These are phyloP conservation scores for Aphaenogaster ashmeadi DNA, from an alignment of 1,140 invertebrate genomes.

Conservation along the genomic window DNA sequence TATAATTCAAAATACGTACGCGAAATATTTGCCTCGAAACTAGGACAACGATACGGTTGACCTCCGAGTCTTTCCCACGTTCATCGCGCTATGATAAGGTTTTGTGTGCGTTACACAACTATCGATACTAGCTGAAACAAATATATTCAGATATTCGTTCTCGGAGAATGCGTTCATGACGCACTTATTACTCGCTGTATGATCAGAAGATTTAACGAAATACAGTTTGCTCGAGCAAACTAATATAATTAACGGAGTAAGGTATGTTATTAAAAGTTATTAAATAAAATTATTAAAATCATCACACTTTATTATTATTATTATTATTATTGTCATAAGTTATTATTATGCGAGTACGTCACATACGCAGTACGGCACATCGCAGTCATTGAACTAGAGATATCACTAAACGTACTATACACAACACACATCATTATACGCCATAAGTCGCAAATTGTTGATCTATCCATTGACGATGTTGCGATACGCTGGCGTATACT, in stretches of 20 bases:
- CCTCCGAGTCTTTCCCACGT: neutral
- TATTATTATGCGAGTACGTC: too few species aligned
- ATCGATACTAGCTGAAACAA: conserved; percentile 3
- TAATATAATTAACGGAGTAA: neutral
- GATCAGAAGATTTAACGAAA: neutral
- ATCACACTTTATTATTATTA: neutral
- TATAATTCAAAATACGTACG: neutral
- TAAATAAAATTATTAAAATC: neutral
- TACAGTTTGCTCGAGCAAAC: neutral
- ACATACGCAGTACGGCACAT: neutral
- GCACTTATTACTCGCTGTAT: neutral
- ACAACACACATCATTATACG: conserved; percentile 7
- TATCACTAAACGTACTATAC: neutral
- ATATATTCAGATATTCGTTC: neutral
- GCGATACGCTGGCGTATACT: conserved; percentile 90
- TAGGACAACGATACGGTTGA: neutral
- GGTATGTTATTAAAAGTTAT: neutral
- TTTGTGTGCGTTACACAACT: neutral
- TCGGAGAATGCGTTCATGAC: neutral
- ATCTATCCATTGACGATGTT: conserved; percentile 90
- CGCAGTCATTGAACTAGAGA: neutral
- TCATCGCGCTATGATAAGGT: conserved; percentile 1
- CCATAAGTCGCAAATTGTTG: conserved; percentile 81
- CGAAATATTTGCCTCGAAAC: conserved; percentile 3
- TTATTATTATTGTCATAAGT: neutral